Conservation (phyloP, 2,113 vertebrate species). For the Rhombomys opimus region DNA sequence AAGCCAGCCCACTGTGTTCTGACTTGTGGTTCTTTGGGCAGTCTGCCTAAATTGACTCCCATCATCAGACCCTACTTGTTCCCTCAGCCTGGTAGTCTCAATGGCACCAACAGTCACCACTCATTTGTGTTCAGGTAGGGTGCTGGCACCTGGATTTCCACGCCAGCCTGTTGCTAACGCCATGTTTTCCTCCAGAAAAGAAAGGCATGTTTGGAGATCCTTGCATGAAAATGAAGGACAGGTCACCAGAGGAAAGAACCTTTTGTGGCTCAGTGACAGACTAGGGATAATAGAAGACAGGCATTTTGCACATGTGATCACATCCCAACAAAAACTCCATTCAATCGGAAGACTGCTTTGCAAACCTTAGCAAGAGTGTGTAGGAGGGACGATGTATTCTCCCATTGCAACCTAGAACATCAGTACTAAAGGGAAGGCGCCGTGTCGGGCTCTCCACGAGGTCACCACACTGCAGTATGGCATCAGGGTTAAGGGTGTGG, state of each 20-base stretch:
- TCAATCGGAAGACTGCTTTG: not conserved
- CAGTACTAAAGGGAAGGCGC: not conserved
- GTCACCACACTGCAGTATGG: accelerated
- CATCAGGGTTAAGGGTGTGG: too few relatives aligned
- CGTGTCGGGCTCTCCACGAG: not conserved
- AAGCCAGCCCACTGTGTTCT: not conserved
- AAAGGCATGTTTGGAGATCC: not conserved
- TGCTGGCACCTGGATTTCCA: not conserved
- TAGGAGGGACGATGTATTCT: not conserved
- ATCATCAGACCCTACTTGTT: not conserved
- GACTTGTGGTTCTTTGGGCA: not conserved
- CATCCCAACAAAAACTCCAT: not conserved
- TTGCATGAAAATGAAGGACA: not conserved
- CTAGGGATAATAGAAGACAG: not conserved
- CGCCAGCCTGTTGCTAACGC: not conserved
- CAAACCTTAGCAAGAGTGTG: not conserved
- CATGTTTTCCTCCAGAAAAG: not conserved
- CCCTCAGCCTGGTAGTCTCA: not conserved
- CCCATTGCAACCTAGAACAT: not conserved
- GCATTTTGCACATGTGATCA: not conserved
- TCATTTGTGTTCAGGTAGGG: not conserved
- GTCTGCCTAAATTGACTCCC: not conserved
- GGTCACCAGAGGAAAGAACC: not conserved
- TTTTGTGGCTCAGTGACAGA: not conserved
- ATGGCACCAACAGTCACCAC: not conserved